phyloP scores from a whole-genome alignment of 2,113 vertebrate species.

The Megaptera novaeangliae region DNA sequence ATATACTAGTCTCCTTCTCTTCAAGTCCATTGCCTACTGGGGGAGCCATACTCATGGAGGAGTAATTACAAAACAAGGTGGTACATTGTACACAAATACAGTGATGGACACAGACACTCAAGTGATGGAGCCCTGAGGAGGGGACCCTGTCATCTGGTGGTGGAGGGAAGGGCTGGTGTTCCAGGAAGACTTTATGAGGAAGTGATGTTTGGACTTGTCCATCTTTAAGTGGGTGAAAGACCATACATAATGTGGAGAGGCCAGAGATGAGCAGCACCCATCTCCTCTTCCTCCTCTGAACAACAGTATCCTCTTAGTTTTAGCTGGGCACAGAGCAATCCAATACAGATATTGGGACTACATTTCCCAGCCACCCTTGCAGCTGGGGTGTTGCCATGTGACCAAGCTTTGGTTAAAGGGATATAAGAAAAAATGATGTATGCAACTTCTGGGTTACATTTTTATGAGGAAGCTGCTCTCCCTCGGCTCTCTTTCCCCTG shows the following conservation, averaged over 20 bases:
- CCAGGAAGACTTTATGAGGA: neutral
- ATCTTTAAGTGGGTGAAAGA: neutral
- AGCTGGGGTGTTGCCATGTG: neutral
- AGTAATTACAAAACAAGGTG: neutral
- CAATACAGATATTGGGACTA: neutral
- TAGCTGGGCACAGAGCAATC: neutral
- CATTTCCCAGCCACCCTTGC: neutral
- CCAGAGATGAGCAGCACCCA: neutral
- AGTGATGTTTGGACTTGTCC: neutral
- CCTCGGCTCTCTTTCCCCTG: neutral
- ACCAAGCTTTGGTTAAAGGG: neutral
- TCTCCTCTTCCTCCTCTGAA: neutral
- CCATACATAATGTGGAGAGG: neutral
- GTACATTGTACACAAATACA: neutral
- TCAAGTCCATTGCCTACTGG: neutral
- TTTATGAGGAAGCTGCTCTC: neutral
- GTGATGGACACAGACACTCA: neutral
- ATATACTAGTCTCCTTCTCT: neutral
- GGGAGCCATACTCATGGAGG: neutral
- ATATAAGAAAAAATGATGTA: neutral
- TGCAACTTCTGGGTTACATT: neutral
- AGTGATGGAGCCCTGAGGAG: neutral
- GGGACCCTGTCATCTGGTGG: neutral
- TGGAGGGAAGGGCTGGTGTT: neutral
- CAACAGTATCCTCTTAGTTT: neutral